Percentiles rank a stretch among this genome's conserved stretches.
These are phyloP conservation scores for Odiellus spinosus DNA, from an alignment of 2,888 invertebrate species.

Conservation along the genomic window DNA sequence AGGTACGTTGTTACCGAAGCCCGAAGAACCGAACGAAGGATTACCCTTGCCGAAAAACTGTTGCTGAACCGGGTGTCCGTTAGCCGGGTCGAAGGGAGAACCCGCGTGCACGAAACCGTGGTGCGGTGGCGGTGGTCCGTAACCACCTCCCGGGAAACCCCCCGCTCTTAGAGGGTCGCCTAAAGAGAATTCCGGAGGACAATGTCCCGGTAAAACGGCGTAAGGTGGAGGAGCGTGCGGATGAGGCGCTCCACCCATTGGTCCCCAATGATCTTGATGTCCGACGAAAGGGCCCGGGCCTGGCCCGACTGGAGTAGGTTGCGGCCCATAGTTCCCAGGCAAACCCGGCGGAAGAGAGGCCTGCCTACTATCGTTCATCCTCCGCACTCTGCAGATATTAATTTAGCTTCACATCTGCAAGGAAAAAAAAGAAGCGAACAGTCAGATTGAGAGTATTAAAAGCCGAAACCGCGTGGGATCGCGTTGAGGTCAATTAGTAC, in stretches of 20 bases:
- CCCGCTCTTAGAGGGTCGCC: not conserved
- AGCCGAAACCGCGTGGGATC: not conserved
- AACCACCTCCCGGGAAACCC: not conserved
- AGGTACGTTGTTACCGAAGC: too few relatives aligned
- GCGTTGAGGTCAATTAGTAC: not conserved
- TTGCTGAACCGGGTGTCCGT: too few relatives aligned
- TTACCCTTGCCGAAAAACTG: too few relatives aligned
- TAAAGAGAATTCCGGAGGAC: constrained; percentile 2
- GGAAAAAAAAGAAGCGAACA: not conserved
- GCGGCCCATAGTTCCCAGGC: constrained; percentile 13
- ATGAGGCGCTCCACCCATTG: constrained; percentile 2
- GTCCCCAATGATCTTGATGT: constrained; percentile 7
- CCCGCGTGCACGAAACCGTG: too few relatives aligned
- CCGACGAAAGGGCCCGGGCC: constrained; percentile 12
- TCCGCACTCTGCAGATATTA: too few relatives aligned
- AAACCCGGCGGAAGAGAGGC: constrained; percentile 15
- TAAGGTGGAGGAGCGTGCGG: constrained; percentile 8
- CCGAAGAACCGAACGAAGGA: too few relatives aligned
- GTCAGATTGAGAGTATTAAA: not conserved
- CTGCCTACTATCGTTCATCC: constrained; percentile 15
- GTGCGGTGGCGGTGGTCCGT: too few relatives aligned
- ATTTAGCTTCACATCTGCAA: constrained; percentile 6
- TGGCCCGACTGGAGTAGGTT: constrained; percentile 7
- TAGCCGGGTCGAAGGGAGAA: too few relatives aligned
- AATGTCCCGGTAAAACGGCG: constrained; percentile 7